These are phyloP conservation scores for Syngnathoides biaculeatus DNA, from an alignment of 2,113 vertebrate genomes.

Conservation along the genomic window DNA sequence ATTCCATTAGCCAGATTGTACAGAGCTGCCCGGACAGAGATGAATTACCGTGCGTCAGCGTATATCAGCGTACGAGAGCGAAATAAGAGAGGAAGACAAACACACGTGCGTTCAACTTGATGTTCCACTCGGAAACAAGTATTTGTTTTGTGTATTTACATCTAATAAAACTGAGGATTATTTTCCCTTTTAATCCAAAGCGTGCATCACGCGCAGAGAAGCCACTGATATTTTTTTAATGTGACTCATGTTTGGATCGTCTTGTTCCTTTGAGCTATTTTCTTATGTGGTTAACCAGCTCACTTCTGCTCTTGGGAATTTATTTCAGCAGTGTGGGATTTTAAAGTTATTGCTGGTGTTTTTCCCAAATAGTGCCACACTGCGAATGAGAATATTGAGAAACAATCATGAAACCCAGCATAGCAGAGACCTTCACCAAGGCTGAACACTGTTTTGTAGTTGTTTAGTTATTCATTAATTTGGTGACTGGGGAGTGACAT, in stretches of 20 bases:
- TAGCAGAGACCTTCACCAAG: background rate
- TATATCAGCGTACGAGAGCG: too few relatives aligned
- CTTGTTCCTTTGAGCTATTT: constrained; percentile 1
- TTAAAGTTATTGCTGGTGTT: background rate
- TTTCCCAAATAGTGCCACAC: background rate
- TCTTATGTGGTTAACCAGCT: background rate
- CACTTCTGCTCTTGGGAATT: background rate
- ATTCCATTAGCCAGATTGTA: background rate
- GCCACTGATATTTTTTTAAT: constrained; percentile 2
- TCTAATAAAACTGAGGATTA: background rate
- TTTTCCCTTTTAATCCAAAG: background rate
- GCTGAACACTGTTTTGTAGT: background rate
- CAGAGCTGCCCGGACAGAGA: background rate
- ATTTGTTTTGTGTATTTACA: background rate
- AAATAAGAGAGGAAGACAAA: too few relatives aligned
- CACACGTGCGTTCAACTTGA: background rate
- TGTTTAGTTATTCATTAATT: too few relatives aligned
- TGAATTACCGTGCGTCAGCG: too few relatives aligned
- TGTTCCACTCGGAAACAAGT: background rate
- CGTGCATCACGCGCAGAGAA: background rate
- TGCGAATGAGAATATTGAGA: background rate
- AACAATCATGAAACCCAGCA: background rate
- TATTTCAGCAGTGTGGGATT: background rate
- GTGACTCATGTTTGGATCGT: background rate
- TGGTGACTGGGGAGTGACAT: too few relatives aligned